A percentile compares a stretch with the other conserved stretches of the same genome.
Evolutionary conservation across 2,888 invertebrate genomes (phyloP).

Genomic region (Morinoia aosen): DNA sequence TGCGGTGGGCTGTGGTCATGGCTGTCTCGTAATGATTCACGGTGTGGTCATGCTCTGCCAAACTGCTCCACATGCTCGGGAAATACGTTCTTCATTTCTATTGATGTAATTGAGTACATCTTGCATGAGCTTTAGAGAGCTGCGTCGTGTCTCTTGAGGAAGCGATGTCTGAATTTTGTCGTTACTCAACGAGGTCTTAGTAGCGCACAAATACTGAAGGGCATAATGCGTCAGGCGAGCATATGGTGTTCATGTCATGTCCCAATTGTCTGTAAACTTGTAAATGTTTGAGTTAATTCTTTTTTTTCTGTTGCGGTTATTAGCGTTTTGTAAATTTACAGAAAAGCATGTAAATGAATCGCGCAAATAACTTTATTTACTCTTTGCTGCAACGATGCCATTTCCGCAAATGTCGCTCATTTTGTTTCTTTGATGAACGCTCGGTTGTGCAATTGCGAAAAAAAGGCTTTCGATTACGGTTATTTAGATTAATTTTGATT

Average conservation of each 20-base stretch:
- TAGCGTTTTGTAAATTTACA: not conserved
- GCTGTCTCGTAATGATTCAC: not conserved
- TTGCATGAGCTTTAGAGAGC: not conserved
- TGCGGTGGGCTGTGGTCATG: not conserved
- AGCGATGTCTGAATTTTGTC: not conserved
- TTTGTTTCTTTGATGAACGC: not conserved
- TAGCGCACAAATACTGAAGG: not conserved
- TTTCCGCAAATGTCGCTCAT: not conserved
- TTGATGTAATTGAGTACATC: not conserved
- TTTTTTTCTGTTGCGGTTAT: not conserved
- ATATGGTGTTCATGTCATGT: not conserved
- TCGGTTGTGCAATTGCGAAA: not conserved
- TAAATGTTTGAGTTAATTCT: not conserved
- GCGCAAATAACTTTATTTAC: not conserved
- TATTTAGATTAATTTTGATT: not conserved
- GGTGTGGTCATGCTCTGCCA: not conserved
- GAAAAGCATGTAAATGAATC: not conserved
- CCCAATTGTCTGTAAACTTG: not conserved
- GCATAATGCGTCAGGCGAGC: not conserved
- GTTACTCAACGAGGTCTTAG: not conserved
- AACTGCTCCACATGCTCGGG: not conserved
- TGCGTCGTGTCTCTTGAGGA: not conserved
- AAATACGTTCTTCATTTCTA: not conserved
- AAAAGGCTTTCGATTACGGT: not conserved
- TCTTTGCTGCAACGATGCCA: not conserved